Conservation (phyloP, 2,888 invertebrate genomes). For the Latheticus oryzae region DNA sequence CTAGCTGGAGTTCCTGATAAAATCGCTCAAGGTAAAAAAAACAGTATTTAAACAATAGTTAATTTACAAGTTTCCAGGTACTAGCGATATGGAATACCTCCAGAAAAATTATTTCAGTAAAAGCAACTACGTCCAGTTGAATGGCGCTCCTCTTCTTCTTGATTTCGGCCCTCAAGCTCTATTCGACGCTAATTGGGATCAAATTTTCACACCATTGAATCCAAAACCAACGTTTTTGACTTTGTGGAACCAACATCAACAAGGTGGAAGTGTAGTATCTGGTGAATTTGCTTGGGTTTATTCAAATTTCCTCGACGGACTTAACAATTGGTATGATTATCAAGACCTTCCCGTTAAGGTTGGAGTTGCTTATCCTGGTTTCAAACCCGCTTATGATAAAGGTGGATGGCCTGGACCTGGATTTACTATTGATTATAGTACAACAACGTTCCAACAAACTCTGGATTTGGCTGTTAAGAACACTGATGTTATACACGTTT, state of each 20-base stretch:
- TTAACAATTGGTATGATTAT: constrained; percentile 29
- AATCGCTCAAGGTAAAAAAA: constrained; percentile 20
- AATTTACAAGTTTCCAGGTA: not conserved
- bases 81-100: constrained; percentile 17
- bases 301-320: constrained; percentile 14
- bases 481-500: constrained; percentile 21
- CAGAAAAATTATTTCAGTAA: constrained; percentile 31
- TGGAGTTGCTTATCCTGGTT: constrained; percentile 30
- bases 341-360: constrained; percentile 24
- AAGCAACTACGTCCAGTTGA: constrained; percentile 19
- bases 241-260: constrained; percentile 31
- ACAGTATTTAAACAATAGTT: not conserved
- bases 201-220: constrained; percentile 11
- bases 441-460: constrained; percentile 15
- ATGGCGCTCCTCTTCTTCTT: constrained; percentile 23
- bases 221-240: constrained; percentile 34
- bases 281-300: constrained; percentile 29
- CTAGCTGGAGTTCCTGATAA: constrained; percentile 19
- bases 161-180: constrained; percentile 31
- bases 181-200: constrained; percentile 17
- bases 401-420: constrained; percentile 32
- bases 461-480: constrained; percentile 15
- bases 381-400: constrained; percentile 14
- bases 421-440: constrained; percentile 16
- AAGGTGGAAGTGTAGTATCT: constrained; percentile 12